Conservation (phyloP, 2,797 vertebrate species). For the Cercopithecus neglectus region DNA sequence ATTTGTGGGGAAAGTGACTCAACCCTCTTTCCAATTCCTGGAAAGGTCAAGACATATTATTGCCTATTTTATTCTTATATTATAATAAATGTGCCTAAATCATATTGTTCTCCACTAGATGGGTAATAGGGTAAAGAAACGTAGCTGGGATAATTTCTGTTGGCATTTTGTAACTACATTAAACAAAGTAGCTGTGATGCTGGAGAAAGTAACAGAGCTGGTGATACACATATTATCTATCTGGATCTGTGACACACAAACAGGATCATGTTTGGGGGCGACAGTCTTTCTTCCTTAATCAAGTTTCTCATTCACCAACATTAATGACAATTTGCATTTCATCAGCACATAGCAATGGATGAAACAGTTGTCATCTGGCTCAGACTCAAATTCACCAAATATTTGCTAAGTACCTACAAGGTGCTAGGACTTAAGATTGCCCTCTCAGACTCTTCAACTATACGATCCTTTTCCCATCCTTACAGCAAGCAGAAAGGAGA, state of each 20-base stretch:
- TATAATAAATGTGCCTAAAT: not conserved
- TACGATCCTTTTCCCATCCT: not conserved
- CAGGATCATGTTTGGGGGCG: too few species aligned
- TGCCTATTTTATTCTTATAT: not conserved
- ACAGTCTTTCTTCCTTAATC: not conserved
- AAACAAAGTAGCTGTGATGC: not conserved
- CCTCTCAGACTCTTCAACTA: not conserved
- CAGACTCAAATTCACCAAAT: not conserved
- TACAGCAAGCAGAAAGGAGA: not conserved
- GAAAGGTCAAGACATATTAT: not conserved
- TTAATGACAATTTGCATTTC: not conserved
- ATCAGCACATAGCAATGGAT: not conserved
- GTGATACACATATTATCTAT: fast-evolving
- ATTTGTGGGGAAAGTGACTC: not conserved
- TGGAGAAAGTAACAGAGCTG: not conserved
- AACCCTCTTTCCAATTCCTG: not conserved
- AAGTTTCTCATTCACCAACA: not conserved
- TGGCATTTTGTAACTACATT: not conserved
- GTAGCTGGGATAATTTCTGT: not conserved
- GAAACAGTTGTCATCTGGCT: not conserved
- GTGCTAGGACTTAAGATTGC: not conserved
- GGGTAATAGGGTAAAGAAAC: not conserved
- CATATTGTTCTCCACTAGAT: not conserved
- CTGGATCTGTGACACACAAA: not conserved
- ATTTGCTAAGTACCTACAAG: too few species aligned